phyloP scores from a whole-genome alignment of 1,140 invertebrate genomes.

The Calliphora vicina region DNA sequence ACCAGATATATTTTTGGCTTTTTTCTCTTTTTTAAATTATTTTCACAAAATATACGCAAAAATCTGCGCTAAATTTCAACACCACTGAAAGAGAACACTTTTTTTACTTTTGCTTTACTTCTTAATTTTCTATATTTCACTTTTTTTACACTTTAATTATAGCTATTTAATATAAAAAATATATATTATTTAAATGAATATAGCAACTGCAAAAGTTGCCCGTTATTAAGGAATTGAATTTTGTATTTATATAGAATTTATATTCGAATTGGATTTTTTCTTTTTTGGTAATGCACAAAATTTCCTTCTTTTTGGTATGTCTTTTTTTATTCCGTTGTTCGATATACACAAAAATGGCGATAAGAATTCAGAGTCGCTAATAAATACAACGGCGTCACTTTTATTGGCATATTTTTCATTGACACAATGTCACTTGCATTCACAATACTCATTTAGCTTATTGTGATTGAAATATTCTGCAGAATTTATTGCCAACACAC shows the following conservation, averaged over 20 bases:
- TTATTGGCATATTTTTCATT: not conserved
- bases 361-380: not conserved
- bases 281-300: conserved; percentile 9
- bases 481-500: too few species aligned
- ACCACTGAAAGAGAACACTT: conserved; percentile 4
- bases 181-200: not conserved
- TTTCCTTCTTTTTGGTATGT: not conserved
- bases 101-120: not conserved
- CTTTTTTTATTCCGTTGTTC: conserved; percentile 12
- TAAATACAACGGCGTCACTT: not conserved
- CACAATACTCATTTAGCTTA: not conserved
- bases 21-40: not conserved
- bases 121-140: not conserved
- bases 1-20: not conserved
- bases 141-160: not conserved
- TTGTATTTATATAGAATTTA: not conserved
- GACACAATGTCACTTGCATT: not conserved
- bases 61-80: conserved; percentile 16
- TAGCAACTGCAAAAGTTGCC: not conserved
- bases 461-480: not conserved
- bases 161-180: not conserved
- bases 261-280: not conserved
- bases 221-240: not conserved
- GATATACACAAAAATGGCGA: conserved; percentile 16
- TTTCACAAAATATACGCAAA: not conserved